These are phyloP conservation scores for Rhinogobius similis DNA, from an alignment of 2,113 vertebrate genomes.

Conservation along the genomic window DNA sequence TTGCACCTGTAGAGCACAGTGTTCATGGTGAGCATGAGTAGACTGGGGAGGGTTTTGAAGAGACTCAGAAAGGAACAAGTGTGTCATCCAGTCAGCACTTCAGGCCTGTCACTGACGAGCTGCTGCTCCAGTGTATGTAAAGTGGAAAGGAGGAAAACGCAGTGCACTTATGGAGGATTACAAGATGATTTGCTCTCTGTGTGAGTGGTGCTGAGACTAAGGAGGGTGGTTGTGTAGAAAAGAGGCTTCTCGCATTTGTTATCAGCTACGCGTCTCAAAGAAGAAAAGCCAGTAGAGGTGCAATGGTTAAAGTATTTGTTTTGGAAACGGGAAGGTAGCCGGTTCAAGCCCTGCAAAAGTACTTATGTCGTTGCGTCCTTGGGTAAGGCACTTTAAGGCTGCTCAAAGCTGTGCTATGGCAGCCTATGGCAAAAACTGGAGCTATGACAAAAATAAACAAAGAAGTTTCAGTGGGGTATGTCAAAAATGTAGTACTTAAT, in stretches of 20 bases:
- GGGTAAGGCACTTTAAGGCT: too few species aligned
- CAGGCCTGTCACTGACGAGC: constrained; percentile 15
- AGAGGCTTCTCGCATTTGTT: background rate
- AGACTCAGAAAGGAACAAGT: constrained; percentile 22
- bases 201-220: constrained; percentile 1
- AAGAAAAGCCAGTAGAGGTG: background rate
- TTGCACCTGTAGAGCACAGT: constrained; percentile 8
- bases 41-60: constrained; percentile 6
- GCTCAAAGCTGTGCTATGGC: too few species aligned
- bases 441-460: too few species aligned
- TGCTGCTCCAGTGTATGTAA: background rate
- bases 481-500: too few species aligned
- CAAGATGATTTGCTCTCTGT: constrained; percentile 14
- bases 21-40: constrained; percentile 1
- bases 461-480: too few species aligned
- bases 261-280: background rate
- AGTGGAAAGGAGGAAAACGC: constrained; percentile 1
- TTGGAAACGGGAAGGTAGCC: background rate
- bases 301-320: background rate
- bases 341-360: background rate
- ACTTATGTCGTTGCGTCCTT: background rate
- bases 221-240: background rate
- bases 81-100: constrained; percentile 28
- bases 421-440: too few species aligned
- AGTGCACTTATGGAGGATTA: constrained; percentile 12